Evolutionary conservation across 2,113 vertebrate species (phyloP).

Genomic region (Collichthys lucidus): DNA sequence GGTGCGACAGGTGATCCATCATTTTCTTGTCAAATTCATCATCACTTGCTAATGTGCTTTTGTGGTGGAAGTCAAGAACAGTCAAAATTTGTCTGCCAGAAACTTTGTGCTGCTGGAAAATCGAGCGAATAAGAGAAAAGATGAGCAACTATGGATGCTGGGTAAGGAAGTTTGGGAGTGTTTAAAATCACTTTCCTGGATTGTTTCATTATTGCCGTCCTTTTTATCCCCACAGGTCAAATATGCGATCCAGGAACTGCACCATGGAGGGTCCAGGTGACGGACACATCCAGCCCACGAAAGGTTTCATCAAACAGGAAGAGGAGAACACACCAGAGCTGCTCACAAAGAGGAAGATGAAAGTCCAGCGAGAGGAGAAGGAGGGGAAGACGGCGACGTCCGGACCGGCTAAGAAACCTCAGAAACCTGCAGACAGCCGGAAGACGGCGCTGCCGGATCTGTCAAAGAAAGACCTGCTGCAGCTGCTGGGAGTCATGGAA

Average conservation of each 20-base stretch:
- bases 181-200: background rate
- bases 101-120: background rate
- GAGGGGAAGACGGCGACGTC: slow-evolving; percentile 69
- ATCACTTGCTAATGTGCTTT: slow-evolving; percentile 12
- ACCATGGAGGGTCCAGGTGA: slow-evolving; percentile 86
- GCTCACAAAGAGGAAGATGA: slow-evolving; percentile 62
- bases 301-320: slow-evolving; percentile 72
- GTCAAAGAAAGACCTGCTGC: slow-evolving; percentile 90
- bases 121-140: background rate
- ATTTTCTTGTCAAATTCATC: slow-evolving; percentile 24
- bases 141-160: background rate
- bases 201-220: background rate
- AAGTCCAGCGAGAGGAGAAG: slow-evolving; percentile 72
- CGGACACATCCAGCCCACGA: slow-evolving; percentile 80
- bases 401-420: slow-evolving; percentile 73
- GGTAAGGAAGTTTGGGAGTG: background rate
- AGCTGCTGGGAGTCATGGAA: slow-evolving; percentile 95
- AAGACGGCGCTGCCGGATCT: slow-evolving; percentile 85
- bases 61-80: background rate
- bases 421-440: slow-evolving; percentile 77
- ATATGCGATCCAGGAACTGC: slow-evolving; percentile 93
- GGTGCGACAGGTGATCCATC: slow-evolving; percentile 28
- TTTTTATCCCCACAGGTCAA: slow-evolving; percentile 79
- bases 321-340: slow-evolving; percentile 60
- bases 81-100: background rate